Evolutionary conservation across 2,888 invertebrate species (phyloP), one percentile per base, ranked within the genome.

Genomic region (Arrhopalites spinosus): DNA sequence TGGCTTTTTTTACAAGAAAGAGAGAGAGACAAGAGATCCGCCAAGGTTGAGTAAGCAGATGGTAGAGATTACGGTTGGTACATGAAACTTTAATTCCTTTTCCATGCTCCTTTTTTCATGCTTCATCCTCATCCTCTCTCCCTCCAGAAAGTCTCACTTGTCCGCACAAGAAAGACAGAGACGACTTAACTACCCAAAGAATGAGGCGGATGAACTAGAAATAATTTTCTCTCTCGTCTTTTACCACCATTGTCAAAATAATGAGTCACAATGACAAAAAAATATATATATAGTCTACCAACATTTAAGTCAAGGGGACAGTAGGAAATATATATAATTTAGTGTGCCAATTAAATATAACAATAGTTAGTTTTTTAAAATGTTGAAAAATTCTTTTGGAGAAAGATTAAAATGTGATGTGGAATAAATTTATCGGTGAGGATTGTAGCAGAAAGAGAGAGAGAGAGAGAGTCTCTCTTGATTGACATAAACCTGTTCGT

Each of bases 401-500:
- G 25, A 8, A n/a, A 53, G 53, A 53, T 53, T n/a, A 53, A 3
- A 59, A 25, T 59, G 59, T 59, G 23, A 25, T n/a, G n/a, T n/a
- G n/a, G n/a, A n/a, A 25, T 25, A 25, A 59, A 59, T 59, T 59
- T 59, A 59, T 59, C 25, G 59, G 59, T n/a, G n/a, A n/a, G n/a
- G n/a, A n/a, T n/a, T n/a, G 25, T 0, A 25, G 25, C 13, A 20
- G 53, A 8, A 20, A n/a, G 53, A 53, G n/a, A 23, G 59, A 25
- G 15, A 27, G 59, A 25, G 64, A 36, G 11, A 36, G 27, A 59
- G 27, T 2, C 3, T 8, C 27, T 27, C 29, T 70, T 70, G 70
- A 70, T 70, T 70, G 70, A 70, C 70, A 56, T 56, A 71, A 76
- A 76, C 76, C 76, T 76, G 76, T 68, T 76, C 59, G 17, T 53